These are phyloP conservation scores for Tenualosa thibaudeaui DNA, from an alignment of 2,797 vertebrate genomes.

Conservation along the genomic window DNA sequence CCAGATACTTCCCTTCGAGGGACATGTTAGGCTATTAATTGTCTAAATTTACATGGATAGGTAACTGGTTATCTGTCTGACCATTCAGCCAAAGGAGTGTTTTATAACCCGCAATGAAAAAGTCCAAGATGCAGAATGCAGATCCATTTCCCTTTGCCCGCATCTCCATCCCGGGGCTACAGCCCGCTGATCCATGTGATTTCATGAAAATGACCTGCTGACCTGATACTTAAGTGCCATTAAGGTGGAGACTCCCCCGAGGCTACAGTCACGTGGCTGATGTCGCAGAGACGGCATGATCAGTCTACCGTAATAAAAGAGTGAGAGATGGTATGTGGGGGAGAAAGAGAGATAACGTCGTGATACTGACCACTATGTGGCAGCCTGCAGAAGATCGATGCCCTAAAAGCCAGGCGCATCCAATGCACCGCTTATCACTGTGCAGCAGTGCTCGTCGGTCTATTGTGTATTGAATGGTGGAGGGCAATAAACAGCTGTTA, in stretches of 20 bases:
- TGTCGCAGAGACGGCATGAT: background rate
- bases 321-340: background rate
- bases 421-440: background rate
- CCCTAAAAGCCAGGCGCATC: background rate
- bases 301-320: background rate
- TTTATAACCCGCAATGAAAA: background rate
- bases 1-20: no score
- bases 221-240: background rate
- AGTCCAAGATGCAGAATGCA: background rate
- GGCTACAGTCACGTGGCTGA: slow-evolving; percentile 15
- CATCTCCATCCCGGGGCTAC: background rate
- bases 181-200: slow-evolving; percentile 23
- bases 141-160: background rate
- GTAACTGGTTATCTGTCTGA: no score
- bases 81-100: background rate
- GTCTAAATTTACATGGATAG: no score
- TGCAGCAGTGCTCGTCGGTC: background rate
- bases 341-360: background rate
- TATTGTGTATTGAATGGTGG: slow-evolving; percentile 28
- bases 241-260: background rate
- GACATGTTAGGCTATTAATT: no score
- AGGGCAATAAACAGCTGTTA: slow-evolving; percentile 14
- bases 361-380: background rate
- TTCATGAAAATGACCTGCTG: slow-evolving; percentile 20
- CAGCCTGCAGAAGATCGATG: background rate